Percentiles rank a stretch among this genome's conserved stretches.
These are phyloP conservation scores for Premnoplex brunnescens DNA, from an alignment of 2,797 vertebrate species.

Conservation along the genomic window DNA sequence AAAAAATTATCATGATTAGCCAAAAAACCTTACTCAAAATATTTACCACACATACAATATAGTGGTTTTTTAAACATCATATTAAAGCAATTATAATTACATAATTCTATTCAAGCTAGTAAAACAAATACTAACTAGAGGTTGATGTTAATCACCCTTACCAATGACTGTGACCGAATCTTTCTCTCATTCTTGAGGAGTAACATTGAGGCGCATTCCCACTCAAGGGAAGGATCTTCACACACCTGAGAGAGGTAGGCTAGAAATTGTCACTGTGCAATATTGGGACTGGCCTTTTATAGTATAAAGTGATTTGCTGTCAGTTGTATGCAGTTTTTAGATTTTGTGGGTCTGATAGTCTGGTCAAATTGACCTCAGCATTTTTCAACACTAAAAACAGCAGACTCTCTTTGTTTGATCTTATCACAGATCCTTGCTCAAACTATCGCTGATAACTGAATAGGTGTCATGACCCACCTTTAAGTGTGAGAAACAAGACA, in stretches of 20 bases:
- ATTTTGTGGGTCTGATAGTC: neutral
- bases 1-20: neutral
- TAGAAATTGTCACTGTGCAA: neutral
- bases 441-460: neutral
- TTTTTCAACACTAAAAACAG: neutral
- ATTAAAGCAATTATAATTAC: neutral
- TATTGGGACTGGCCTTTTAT: neutral
- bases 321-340: neutral
- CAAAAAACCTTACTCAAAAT: neutral
- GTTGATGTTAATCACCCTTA: neutral
- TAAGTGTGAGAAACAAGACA: neutral
- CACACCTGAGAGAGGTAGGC: neutral
- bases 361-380: accelerated
- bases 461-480: accelerated
- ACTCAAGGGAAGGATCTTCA: neutral
- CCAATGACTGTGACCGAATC: neutral
- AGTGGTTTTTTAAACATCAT: neutral
- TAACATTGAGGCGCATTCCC: neutral
- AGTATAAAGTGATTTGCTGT: neutral
- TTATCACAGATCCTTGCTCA: neutral
- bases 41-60: neutral
- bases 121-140: neutral
- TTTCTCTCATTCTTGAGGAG: neutral
- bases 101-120: neutral
- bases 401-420: neutral